Percentiles rank a stretch among this genome's conserved stretches.
These are phyloP conservation scores for Cyclina sinensis DNA, from an alignment of 1,140 invertebrate genomes.

Conservation along the genomic window DNA sequence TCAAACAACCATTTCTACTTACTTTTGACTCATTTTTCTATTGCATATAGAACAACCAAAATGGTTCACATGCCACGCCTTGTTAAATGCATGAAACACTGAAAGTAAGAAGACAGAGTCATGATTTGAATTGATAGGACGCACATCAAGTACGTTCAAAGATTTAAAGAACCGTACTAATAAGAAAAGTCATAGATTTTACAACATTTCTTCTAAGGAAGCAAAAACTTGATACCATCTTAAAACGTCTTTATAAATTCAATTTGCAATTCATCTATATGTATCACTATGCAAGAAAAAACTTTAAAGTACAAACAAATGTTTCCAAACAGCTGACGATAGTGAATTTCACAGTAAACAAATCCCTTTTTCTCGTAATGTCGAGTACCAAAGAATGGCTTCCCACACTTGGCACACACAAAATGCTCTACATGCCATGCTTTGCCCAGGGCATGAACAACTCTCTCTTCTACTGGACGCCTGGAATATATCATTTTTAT, in stretches of 20 bases:
- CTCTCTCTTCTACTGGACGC: constrained; percentile 85
- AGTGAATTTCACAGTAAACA: constrained; percentile 99
- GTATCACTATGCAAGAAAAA: no score
- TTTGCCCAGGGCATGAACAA: constrained; percentile 89
- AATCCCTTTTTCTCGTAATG: constrained; percentile 99
- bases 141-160: no score
- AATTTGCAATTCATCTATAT: no score
- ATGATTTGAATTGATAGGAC: no score
- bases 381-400: constrained; percentile 99
- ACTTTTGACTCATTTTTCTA: constrained; percentile 98
- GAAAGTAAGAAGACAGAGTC: no score
- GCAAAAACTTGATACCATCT: no score
- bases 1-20: constrained; percentile 81
- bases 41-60: constrained; percentile 99
- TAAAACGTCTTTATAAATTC: no score
- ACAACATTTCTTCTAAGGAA: no score
- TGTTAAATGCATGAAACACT: constrained; percentile 99
- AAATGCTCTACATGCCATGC: constrained; percentile 99
- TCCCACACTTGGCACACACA: constrained; percentile 99
- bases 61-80: constrained; percentile 99
- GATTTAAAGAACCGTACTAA: no score
- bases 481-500: constrained; percentile 75
- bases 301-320: no score
- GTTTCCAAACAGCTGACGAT: constrained; percentile 99
- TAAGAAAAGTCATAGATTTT: no score